Conservation (phyloP, 2,888 invertebrate genomes). For the Leptopilina syphax region DNA sequence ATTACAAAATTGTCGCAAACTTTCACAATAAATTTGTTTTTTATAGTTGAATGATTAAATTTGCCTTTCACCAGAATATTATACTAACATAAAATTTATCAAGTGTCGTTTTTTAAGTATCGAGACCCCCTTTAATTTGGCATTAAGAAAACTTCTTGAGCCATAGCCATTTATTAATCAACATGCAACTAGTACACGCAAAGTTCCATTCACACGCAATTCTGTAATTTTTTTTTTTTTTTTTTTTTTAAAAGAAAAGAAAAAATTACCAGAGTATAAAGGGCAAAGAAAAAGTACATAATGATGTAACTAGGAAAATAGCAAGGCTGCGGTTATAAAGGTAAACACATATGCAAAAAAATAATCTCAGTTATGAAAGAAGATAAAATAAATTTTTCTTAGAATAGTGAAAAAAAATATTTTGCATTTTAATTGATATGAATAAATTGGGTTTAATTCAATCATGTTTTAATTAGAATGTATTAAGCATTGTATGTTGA, state of each 20-base stretch:
- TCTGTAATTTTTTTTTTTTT: constrained; percentile 29
- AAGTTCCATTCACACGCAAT: constrained; percentile 50
- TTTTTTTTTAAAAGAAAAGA: constrained; percentile 2
- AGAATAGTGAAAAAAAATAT: neutral
- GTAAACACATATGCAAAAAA: neutral
- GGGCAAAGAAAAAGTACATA: constrained; percentile 58
- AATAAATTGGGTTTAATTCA: too few relatives aligned
- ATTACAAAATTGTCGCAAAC: neutral
- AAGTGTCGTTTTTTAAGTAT: constrained; percentile 17
- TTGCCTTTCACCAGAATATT: constrained; percentile 10
- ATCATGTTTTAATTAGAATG: too few relatives aligned
- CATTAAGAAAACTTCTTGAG: constrained; percentile 5
- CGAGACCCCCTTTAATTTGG: constrained; percentile 13
- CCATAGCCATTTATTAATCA: constrained; percentile 27
- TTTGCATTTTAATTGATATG: too few relatives aligned
- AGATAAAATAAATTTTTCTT: neutral
- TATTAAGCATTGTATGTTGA: too few relatives aligned
- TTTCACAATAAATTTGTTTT: constrained; percentile 10
- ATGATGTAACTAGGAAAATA: constrained; percentile 32
- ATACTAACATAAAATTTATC: constrained; percentile 6
- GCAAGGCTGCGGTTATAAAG: neutral
- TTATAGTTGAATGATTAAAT: neutral
- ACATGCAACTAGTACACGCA: constrained; percentile 49
- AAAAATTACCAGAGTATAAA: constrained; percentile 44
- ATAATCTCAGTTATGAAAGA: neutral